These are phyloP conservation scores for Troides oblongomaculatus DNA, from an alignment of 2,888 invertebrate genomes.

Conservation along the genomic window DNA sequence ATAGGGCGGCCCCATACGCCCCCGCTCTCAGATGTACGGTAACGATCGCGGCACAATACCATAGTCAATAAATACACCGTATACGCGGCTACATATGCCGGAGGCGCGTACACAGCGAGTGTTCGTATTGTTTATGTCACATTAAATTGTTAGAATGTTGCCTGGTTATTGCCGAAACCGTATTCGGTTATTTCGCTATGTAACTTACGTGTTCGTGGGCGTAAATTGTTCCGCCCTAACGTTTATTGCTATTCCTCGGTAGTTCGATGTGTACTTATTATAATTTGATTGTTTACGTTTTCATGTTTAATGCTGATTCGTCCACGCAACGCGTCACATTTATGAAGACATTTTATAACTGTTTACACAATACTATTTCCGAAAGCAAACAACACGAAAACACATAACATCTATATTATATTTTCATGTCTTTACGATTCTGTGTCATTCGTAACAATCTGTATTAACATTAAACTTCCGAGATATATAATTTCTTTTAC, in stretches of 20 bases:
- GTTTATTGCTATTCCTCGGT: constrained; percentile 48
- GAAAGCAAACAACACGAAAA: neutral
- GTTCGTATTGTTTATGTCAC: constrained; percentile 76
- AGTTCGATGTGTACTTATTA: constrained; percentile 48
- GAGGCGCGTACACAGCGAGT: constrained; percentile 63
- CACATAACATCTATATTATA: too few relatives aligned
- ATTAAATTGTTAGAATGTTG: constrained; percentile 79
- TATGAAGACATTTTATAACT: neutral
- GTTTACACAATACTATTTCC: neutral
- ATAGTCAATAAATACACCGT: constrained; percentile 75
- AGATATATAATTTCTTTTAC: too few relatives aligned
- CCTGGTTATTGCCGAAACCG: constrained; percentile 77
- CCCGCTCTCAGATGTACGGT: constrained; percentile 73
- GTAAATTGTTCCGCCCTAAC: constrained; percentile 53
- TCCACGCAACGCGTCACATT: neutral
- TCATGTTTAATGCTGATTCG: constrained; percentile 1
- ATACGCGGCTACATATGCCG: constrained; percentile 66
- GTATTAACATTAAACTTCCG: too few relatives aligned
- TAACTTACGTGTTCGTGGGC: constrained; percentile 60
- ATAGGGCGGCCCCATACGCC: constrained; percentile 68
- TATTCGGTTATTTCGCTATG: constrained; percentile 72
- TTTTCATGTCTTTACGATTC: too few relatives aligned
- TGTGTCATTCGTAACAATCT: too few relatives aligned
- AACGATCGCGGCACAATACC: constrained; percentile 77
- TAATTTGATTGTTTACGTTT: constrained; percentile 35